Conservation (phyloP, 1,140 invertebrate species). For the Leguminivora glycinivorella region DNA sequence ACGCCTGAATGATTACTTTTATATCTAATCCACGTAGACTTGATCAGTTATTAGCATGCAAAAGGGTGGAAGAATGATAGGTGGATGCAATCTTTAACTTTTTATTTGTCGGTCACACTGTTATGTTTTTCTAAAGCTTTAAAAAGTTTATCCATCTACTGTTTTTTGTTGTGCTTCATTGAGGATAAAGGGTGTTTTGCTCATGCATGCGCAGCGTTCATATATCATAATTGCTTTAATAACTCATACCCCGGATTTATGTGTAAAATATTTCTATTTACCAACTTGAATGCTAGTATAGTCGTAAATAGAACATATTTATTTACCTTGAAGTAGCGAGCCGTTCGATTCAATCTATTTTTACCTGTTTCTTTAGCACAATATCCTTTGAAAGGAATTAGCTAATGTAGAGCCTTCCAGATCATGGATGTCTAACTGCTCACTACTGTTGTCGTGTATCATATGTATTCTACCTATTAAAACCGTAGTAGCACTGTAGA, state of each 20-base stretch:
- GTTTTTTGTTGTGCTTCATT: not conserved
- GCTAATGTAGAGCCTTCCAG: no score
- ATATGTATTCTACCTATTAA: not conserved
- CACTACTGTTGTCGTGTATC: not conserved
- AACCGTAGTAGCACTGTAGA: not conserved
- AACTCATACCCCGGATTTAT: no score
- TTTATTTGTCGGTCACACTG: not conserved
- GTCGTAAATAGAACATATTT: no score
- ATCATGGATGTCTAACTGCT: not conserved
- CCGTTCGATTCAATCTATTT: not conserved
- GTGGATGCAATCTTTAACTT: not conserved
- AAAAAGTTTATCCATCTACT: not conserved
- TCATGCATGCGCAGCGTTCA: slow-evolving; percentile 3
- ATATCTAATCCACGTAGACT: not conserved
- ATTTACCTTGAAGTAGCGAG: not conserved
- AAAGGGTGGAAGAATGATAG: slow-evolving; percentile 5
- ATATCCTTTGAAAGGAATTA: no score
- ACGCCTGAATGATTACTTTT: not conserved
- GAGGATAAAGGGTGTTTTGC: slow-evolving; percentile 12
- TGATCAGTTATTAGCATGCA: not conserved
- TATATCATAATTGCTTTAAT: not conserved
- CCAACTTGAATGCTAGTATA: no score
- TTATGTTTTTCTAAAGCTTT: not conserved
- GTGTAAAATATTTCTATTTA: no score
- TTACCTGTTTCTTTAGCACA: no score